Evolutionary conservation across 1,140 invertebrate species (phyloP), one percentile per base, ranked within the genome.

Genomic region (Bombyx mandarina): DNA sequence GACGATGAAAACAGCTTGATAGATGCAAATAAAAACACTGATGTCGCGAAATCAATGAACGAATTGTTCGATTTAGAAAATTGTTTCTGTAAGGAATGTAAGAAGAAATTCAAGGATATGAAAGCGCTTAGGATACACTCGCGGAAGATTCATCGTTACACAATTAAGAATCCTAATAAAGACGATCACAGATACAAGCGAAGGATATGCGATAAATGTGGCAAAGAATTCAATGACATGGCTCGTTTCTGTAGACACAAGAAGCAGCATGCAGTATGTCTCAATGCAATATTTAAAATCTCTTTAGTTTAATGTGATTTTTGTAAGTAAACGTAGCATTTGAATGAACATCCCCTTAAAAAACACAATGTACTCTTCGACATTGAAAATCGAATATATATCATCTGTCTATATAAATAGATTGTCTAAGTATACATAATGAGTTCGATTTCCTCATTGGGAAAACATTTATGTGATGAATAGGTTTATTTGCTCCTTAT

Each of bases 171-270:
- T 52, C 77, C 69, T 12, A 68, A 74, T 18, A 78, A 66, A 7
- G 60, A 60, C 12, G 50, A 45, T 43, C 57, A 10, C 42, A 60
- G 22, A 62, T 48, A 18, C 43, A 58, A 56, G 73, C 58, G 55
- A 72, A 52, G 75, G 66, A 72, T 89, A 47, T 90, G 89, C 62
- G 81, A 88, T 57, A 77, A 80, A 64, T 90, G 89, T 65, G 89
- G 88, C 7, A 87, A 84, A 61, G 64, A 80, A 56, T 88, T 81
- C 61, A 79, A 72, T 74, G 77, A 87, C 68, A 68, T 68, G 9
- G 64, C 76, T 63, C 71, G 84, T 72, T 85, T 88, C 67, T 72
- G 78, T 54, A 76, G 71, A 9, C 79, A 82, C 66, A 55, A 80
- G 10, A 53, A 66, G 52, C 66, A 26, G 3, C 78, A 80, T 63